These are phyloP conservation scores for Blastobasis lacticolella DNA, from an alignment of 2,888 invertebrate species.

Conservation along the genomic window DNA sequence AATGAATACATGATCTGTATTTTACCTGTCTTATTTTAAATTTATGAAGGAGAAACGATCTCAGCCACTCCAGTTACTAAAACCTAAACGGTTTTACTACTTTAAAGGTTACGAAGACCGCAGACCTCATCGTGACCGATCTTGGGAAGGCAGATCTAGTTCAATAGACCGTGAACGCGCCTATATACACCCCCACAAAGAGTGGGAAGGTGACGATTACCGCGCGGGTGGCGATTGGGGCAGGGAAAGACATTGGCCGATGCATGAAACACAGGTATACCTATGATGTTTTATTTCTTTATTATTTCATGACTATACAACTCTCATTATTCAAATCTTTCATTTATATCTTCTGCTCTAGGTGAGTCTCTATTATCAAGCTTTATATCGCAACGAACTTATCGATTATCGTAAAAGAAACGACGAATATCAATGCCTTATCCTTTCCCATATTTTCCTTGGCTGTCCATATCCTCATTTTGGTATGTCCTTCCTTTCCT, in stretches of 20 bases:
- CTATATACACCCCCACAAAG: conserved; percentile 65
- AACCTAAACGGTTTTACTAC: background rate
- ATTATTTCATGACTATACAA: background rate
- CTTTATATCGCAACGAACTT: conserved; percentile 54
- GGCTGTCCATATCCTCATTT: conserved; percentile 66
- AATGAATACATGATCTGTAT: too few relatives aligned
- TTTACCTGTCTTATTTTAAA: too few relatives aligned
- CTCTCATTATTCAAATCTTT: conserved; percentile 9
- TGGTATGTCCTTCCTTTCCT: conserved; percentile 46
- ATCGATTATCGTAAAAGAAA: conserved; percentile 58
- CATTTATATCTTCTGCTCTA: conserved; percentile 27
- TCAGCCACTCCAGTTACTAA: too few relatives aligned
- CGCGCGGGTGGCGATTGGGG: conserved; percentile 68
- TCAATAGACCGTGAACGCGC: conserved; percentile 64
- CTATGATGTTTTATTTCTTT: background rate
- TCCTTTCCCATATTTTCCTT: conserved; percentile 69
- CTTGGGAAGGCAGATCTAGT: conserved; percentile 71
- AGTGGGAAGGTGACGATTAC: conserved; percentile 72
- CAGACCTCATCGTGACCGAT: conserved; percentile 66
- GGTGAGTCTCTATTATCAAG: conserved; percentile 54
- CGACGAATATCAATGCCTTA: conserved; percentile 49
- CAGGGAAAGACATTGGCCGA: conserved; percentile 64
- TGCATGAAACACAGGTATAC: conserved; percentile 61
- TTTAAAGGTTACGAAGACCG: conserved; percentile 63
- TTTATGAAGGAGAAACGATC: too few relatives aligned